Evolutionary conservation across 2,888 invertebrate species (phyloP).

Genomic region (Tanypteryx hageni): DNA sequence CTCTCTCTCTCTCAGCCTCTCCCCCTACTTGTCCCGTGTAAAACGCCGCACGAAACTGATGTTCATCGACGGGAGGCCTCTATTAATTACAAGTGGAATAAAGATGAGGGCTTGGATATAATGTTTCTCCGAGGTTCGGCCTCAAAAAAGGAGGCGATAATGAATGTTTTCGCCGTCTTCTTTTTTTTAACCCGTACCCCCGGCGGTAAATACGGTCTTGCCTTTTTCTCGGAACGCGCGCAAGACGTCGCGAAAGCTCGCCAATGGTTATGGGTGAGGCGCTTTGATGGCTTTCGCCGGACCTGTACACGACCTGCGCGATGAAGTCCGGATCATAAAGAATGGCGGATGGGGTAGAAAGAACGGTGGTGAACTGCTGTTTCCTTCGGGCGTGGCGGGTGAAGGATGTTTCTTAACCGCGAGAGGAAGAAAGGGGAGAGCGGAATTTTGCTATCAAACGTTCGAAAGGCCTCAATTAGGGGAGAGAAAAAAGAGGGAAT

Average conservation of each 20-base stretch:
- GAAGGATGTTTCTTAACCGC: conserved; percentile 14
- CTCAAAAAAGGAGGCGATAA: background rate
- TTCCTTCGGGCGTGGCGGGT: conserved; percentile 41
- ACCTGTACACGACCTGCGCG: background rate
- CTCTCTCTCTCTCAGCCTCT: background rate
- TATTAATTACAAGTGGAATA: background rate
- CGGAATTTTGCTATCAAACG: background rate
- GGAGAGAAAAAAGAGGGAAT: background rate
- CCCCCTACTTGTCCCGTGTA: background rate
- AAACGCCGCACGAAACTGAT: background rate
- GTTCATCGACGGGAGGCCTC: conserved; percentile 17
- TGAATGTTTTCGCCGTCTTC: background rate
- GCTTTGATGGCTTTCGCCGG: conserved; percentile 36
- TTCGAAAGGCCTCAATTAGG: conserved; percentile 2
- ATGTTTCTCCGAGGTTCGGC: background rate
- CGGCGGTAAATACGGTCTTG: background rate
- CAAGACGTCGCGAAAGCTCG: background rate
- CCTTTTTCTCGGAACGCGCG: background rate
- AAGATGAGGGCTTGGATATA: background rate
- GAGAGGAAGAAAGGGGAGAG: background rate
- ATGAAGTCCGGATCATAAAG: conserved; percentile 27
- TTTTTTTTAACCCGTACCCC: background rate
- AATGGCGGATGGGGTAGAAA: background rate
- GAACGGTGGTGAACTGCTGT: conserved; percentile 26
- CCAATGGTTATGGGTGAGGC: conserved; percentile 35